These are phyloP conservation scores for Monochamus alternatus DNA, from an alignment of 2,888 invertebrate species.

Conservation along the genomic window DNA sequence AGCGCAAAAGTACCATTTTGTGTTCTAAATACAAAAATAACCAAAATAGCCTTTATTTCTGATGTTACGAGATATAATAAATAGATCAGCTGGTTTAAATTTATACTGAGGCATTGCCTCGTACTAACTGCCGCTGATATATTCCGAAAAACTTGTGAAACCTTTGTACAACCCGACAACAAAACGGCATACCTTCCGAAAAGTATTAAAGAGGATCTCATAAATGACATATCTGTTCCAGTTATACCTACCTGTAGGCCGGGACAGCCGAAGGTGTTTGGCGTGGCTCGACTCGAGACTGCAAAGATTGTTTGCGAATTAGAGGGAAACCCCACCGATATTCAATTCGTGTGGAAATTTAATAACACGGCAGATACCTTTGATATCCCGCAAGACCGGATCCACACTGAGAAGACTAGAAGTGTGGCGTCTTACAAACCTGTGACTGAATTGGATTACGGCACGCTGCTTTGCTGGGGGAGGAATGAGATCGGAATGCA, in stretches of 20 bases:
- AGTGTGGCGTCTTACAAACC: constrained; percentile 82
- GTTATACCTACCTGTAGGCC: constrained; percentile 83
- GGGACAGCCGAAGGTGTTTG: constrained; percentile 80
- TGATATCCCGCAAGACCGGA: constrained; percentile 78
- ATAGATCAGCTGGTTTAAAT: no score
- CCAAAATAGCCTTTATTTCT: no score
- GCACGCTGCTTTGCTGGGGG: constrained; percentile 83
- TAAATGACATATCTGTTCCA: constrained; percentile 63
- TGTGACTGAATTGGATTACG: constrained; percentile 83
- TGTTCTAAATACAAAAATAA: no score
- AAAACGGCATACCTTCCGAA: neutral
- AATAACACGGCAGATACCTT: constrained; percentile 82
- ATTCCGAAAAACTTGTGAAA: no score
- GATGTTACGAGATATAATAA: no score
- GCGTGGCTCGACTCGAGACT: constrained; percentile 82
- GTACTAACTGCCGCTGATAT: no score
- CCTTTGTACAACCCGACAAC: no score
- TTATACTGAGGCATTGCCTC: no score
- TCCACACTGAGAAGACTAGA: constrained; percentile 76
- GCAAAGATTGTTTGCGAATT: constrained; percentile 81
- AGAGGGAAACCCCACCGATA: constrained; percentile 82
- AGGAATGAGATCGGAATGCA: constrained; percentile 82
- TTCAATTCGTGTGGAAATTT: constrained; percentile 83
- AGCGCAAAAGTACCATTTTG: no score
- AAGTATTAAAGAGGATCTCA: neutral